Conservation (phyloP, 2,888 invertebrate species). For the Hedya salicella region DNA sequence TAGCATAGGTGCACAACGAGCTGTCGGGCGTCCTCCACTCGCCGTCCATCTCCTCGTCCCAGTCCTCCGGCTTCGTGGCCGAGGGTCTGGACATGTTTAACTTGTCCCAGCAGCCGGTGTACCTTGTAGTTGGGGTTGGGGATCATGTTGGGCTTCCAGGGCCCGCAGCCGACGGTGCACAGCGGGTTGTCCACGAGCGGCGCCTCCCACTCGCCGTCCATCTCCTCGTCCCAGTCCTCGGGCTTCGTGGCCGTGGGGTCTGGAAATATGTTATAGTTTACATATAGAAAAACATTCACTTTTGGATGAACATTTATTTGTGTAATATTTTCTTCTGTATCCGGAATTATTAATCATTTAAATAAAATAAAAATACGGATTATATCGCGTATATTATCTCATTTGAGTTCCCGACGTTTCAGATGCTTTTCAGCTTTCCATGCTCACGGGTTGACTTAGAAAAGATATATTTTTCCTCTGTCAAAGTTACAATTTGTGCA, state of each 20-base stretch:
- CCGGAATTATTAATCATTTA: too few relatives aligned
- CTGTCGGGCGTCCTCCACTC: constrained; percentile 99
- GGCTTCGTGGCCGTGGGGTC: constrained; percentile 96
- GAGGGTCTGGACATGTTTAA: constrained; percentile 55
- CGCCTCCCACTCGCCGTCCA: constrained; percentile 99
- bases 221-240: constrained; percentile 98
- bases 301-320: too few relatives aligned
- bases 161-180: constrained; percentile 95
- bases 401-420: too few relatives aligned
- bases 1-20: constrained; percentile 92
- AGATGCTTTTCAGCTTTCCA: too few relatives aligned
- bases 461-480: too few relatives aligned
- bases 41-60: constrained; percentile 99
- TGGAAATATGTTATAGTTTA: constrained; percentile 44
- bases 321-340: too few relatives aligned
- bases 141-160: constrained; percentile 93
- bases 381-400: too few relatives aligned
- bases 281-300: too few relatives aligned
- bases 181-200: constrained; percentile 95
- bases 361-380: too few relatives aligned
- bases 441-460: too few relatives aligned
- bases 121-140: constrained; percentile 95
- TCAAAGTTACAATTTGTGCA: too few relatives aligned
- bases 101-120: too few relatives aligned
- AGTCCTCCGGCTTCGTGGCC: constrained; percentile 95